Conservation (phyloP, 92 coral and sea anemone genomes). For the Palythoa heliodiscus region DNA sequence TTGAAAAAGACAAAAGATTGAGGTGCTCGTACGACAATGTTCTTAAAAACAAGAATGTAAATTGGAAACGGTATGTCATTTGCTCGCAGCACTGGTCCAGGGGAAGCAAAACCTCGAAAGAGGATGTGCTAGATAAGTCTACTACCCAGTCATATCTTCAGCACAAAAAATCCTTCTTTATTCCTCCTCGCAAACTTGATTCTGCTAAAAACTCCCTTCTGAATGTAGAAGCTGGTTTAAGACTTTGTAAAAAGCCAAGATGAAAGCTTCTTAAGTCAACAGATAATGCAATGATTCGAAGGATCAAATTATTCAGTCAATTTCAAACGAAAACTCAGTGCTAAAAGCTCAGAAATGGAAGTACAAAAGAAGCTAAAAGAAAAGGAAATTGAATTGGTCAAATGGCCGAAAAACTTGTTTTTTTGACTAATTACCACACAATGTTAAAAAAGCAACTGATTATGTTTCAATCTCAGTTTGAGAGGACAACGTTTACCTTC, state of each 20-base stretch:
- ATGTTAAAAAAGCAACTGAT: constrained; percentile 5
- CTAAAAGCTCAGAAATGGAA: neutral
- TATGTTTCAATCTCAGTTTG: constrained; percentile 30
- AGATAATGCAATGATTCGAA: constrained; percentile 1
- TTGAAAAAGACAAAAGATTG: neutral
- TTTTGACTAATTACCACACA: neutral
- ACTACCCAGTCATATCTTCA: neutral
- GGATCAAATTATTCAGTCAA: constrained; percentile 10
- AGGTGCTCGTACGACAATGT: constrained; percentile 1
- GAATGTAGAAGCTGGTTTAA: neutral
- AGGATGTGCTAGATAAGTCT: constrained; percentile 2
- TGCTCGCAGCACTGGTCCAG: constrained; percentile 24
- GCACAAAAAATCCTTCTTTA: neutral
- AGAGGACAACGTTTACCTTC: constrained; percentile 38
- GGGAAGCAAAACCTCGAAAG: neutral
- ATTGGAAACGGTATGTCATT: constrained; percentile 17
- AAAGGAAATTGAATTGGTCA: neutral
- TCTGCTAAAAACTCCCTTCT: neutral
- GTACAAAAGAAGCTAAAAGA: neutral
- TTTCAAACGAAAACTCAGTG: constrained; percentile 5
- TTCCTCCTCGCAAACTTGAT: neutral
- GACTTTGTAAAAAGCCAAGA: constrained; percentile 7
- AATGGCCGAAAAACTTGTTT: neutral
- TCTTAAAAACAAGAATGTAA: neutral
- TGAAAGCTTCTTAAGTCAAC: constrained; percentile 17